Base-by-base conservation (phyloP, 2,888 invertebrate species). In the Netelia inedita region DNA sequence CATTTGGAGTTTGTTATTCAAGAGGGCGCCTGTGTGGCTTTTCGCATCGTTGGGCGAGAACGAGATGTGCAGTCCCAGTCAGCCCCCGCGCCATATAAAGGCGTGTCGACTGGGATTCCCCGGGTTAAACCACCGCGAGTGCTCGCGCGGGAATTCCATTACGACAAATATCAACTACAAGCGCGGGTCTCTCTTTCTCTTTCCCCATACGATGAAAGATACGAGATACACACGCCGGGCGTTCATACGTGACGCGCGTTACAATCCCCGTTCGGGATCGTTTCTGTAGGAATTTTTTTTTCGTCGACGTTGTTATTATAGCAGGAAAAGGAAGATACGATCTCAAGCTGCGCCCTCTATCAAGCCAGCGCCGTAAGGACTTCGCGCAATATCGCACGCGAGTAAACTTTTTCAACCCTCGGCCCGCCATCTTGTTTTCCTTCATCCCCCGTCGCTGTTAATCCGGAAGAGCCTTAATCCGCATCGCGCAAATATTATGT, bases 161-260 rank as follows among this genome's bases (percentile, higher is more conserved):
- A 76, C 76, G 63, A 76, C 66, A 63, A 76, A 76, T 84, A 73
- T 73, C 74, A 83, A 79, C 63, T 74, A 71, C 69, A 73, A 68
- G 55, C 66, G 28, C 11, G 50, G n/a, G 6, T 78, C 69, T 69
- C 61, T 69, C n/a, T 61, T 21, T 21, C 53, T 53, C 53, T 14
- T 50, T 50, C 3, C 11, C 16, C 35, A 65, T 65, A 46, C 65
- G 59, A 55, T 41, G 55, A 21, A 11, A 53, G n/a, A n/a, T 28
- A 69, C 61, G 59, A 46, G 46, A 46, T 14, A 46, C 14, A 14
- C 14, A 46, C 46, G 3, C 46, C 10, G 46, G 46, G 46, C 46
- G 19, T 19, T 53, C 74, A 73, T 73, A 84, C 84, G 84, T 84
- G 84, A 41, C 73, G 53, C 69, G 80, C 72, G 80, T 84, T 69